A percentile compares a stretch with the other conserved stretches of the same genome.
These are phyloP conservation scores for Battus philenor DNA, from an alignment of 1,140 invertebrate genomes.

Conservation along the genomic window DNA sequence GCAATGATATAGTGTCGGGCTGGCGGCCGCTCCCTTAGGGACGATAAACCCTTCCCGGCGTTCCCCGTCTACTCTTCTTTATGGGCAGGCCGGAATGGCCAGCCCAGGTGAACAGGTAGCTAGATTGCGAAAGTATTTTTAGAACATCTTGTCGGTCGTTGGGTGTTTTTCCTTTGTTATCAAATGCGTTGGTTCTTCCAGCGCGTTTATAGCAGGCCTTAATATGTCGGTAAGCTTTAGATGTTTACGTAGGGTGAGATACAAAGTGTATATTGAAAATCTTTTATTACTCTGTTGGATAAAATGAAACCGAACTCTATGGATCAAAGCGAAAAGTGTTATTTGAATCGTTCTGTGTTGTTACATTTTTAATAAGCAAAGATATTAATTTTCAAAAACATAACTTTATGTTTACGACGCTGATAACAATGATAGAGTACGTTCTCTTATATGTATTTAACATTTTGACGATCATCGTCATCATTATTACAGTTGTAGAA, in stretches of 20 bases:
- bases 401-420: too few relatives aligned
- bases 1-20: slow-evolving; percentile 74
- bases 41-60: slow-evolving; percentile 70
- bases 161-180: slow-evolving; percentile 72
- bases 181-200: slow-evolving; percentile 58
- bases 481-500: too few relatives aligned
- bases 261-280: slow-evolving; percentile 30
- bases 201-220: slow-evolving; percentile 50
- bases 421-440: too few relatives aligned
- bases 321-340: too few relatives aligned
- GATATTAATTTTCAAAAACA: too few relatives aligned
- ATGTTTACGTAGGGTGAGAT: slow-evolving; percentile 35
- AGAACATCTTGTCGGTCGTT: slow-evolving; percentile 69
- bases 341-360: too few relatives aligned
- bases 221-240: slow-evolving; percentile 46
- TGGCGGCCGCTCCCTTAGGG: slow-evolving; percentile 63
- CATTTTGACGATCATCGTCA: too few relatives aligned
- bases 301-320: too few relatives aligned
- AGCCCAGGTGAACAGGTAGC: slow-evolving; percentile 70
- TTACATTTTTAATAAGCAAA: too few relatives aligned
- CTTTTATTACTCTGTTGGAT: slow-evolving; percentile 14
- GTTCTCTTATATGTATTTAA: too few relatives aligned
- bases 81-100: slow-evolving; percentile 69
- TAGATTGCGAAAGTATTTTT: slow-evolving; percentile 73
- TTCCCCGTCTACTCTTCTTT: slow-evolving; percentile 73